A percentile compares a stretch with the other conserved stretches of the same genome.
Evolutionary conservation across 2,888 invertebrate species (phyloP).

Genomic region (Apotomis betuletana): DNA sequence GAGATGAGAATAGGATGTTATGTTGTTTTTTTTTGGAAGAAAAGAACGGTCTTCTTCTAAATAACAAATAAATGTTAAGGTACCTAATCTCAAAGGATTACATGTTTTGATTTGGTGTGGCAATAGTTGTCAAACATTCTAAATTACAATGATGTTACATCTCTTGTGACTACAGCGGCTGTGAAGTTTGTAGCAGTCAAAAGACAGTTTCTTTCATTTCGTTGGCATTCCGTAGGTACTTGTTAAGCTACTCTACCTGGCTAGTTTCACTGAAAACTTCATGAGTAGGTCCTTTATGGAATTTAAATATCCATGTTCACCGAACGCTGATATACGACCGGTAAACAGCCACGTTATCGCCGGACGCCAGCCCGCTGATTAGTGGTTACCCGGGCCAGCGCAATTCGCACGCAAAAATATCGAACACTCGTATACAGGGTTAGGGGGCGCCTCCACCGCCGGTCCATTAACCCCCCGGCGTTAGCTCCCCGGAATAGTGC

Average conservation of each 20-base stretch:
- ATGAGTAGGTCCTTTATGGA: slow-evolving; percentile 5
- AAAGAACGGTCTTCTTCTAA: no score
- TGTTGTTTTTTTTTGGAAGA: no score
- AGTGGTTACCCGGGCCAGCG: slow-evolving; percentile 63
- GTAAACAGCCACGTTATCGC: slow-evolving; percentile 20
- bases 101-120: no score
- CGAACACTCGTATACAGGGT: slow-evolving; percentile 68
- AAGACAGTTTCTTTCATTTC: no score
- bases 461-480: slow-evolving; percentile 74
- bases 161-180: no score
- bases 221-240: neutral
- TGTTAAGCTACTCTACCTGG: neutral
- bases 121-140: no score
- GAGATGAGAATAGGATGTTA: no score
- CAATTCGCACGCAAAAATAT: slow-evolving; percentile 73
- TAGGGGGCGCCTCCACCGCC: slow-evolving; percentile 50
- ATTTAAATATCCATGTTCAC: slow-evolving; percentile 17
- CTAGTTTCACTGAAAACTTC: slow-evolving; percentile 14
- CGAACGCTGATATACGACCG: slow-evolving; percentile 8
- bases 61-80: no score
- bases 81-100: no score
- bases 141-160: no score
- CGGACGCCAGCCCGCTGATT: slow-evolving; percentile 64
- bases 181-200: no score
- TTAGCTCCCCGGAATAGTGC: slow-evolving; percentile 80